Evolutionary conservation across 2,888 invertebrate genomes (phyloP), one percentile per base, ranked within the genome.

Genomic region (Cryptus viduatorius): DNA sequence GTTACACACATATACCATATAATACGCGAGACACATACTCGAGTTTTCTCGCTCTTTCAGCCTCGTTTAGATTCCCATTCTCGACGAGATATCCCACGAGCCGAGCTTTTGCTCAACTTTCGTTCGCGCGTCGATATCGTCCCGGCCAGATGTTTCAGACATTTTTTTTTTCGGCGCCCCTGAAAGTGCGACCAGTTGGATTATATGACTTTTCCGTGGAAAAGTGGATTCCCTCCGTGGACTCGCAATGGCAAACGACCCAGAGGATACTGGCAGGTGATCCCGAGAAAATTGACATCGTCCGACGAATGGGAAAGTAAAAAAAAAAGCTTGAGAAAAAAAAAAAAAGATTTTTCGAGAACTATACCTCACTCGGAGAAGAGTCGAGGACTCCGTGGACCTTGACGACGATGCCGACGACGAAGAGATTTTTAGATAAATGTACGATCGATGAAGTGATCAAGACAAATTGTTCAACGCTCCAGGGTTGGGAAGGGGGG

Each of bases 121-220:
- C 72, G 42, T 79, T 80, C 83, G 67, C 72, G 76, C 79, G 65
- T 83, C 76, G 83, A 83, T 80, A 83, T 80, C 69, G 56, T 37
- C n/a, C 69, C 53, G 12, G 71, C 83, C 83, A 83, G 83, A 79
- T 83, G 83, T 83, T 76, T 50, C 83, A 50, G 83, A 67, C 71
- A 67, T 67, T 50, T 53, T 68, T 31, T 75, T 71, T 65, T 56
- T 65, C 42, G 12, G 14, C 67, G 29, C 48, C 48, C 48, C 29
- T 53, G 31, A 56, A 76, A 65, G 53, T 24, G 46, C 79, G 64
- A 69, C 78, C 61, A 29, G 69, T 79, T 71, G 81, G 73, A 80
- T 80, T 59, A 48, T 77, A 77, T 67, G 83, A 76, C 71, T 67
- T 76, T 79, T 59, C 42, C 48, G 46, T 42, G 50, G 71, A 59